Percentiles rank a stretch among this genome's conserved stretches.
Conservation (phyloP, 2,888 invertebrate genomes). For the Lasioglossum vierecki region DNA sequence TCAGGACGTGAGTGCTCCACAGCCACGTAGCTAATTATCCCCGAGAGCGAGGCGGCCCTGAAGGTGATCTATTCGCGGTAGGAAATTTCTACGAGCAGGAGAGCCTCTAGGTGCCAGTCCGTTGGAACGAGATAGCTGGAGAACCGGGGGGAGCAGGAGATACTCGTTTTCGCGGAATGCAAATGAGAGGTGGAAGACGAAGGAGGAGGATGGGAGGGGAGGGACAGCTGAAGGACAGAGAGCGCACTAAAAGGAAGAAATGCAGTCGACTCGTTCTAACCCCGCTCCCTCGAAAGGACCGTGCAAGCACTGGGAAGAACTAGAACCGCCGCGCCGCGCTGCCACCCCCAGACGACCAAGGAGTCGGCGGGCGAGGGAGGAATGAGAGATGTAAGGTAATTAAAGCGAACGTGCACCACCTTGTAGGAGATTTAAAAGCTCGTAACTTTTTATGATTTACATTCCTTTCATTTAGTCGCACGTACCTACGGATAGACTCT, state of each 20-base stretch:
- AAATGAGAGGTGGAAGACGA: slow-evolving; percentile 75
- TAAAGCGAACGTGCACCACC: slow-evolving; percentile 83
- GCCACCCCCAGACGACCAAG: slow-evolving; percentile 56
- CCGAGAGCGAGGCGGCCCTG: slow-evolving; percentile 76
- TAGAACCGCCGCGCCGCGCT: slow-evolving; percentile 39
- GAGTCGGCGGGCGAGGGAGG: slow-evolving; percentile 69
- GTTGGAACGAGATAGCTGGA: slow-evolving; percentile 41
- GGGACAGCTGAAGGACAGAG: slow-evolving; percentile 30
- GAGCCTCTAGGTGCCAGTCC: slow-evolving; percentile 60
- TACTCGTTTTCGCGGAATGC: slow-evolving; percentile 76
- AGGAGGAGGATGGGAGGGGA: slow-evolving; percentile 28
- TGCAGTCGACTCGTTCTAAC: slow-evolving; percentile 38
- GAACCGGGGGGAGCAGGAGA: slow-evolving; percentile 43
- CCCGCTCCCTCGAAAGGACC: slow-evolving; percentile 39
- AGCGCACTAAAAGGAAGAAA: slow-evolving; percentile 42
- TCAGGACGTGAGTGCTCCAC: slow-evolving; percentile 71
- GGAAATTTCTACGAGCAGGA: slow-evolving; percentile 73
- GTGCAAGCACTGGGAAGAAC: slow-evolving; percentile 30
- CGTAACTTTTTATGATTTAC: slow-evolving; percentile 84
- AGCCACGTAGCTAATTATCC: slow-evolving; percentile 82
- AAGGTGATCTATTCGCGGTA: slow-evolving; percentile 82
- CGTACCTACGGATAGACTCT: slow-evolving; percentile 78
- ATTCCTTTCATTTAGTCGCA: slow-evolving; percentile 84
- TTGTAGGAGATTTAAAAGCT: slow-evolving; percentile 84
- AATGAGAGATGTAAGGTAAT: slow-evolving; percentile 84